Evolutionary conservation across 2,797 vertebrate species (phyloP).

Genomic region (Sebastes kiyomatsui): DNA sequence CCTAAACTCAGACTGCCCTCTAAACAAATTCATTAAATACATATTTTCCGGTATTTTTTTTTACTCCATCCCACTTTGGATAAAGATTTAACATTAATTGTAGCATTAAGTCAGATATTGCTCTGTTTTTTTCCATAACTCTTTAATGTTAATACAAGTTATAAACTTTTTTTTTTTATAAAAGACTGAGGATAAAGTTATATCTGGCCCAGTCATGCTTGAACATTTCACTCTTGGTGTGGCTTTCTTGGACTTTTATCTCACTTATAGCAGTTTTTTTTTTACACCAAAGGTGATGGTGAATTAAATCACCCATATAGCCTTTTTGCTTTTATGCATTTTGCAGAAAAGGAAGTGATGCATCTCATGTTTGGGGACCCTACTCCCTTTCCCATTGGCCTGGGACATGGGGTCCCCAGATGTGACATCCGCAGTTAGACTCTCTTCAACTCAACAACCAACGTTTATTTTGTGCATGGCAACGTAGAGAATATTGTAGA

Average conservation of each 20-base stretch:
- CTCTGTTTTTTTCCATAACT: not conserved
- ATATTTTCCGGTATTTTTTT: not conserved
- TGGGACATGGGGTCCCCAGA: not conserved
- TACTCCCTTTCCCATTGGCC: not conserved
- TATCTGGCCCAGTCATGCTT: not conserved
- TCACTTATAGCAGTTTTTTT: not conserved
- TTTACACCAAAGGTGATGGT: not conserved
- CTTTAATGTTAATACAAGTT: accelerated
- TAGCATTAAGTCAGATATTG: not conserved
- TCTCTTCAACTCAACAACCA: not conserved
- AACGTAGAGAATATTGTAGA: not conserved
- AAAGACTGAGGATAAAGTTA: not conserved
- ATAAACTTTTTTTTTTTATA: not conserved
- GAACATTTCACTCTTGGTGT: not conserved
- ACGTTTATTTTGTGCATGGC: not conserved
- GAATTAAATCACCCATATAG: not conserved
- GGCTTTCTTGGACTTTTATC: not conserved
- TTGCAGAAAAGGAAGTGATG: not conserved
- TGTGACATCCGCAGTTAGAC: not conserved
- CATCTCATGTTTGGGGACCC: not conserved
- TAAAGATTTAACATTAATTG: not conserved
- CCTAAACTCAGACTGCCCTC: not conserved
- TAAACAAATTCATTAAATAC: not conserved
- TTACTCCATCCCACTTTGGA: not conserved
- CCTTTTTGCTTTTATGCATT: not conserved